These are phyloP conservation scores for Terebella lapidaria DNA, from an alignment of 2,888 invertebrate genomes.

Conservation along the genomic window DNA sequence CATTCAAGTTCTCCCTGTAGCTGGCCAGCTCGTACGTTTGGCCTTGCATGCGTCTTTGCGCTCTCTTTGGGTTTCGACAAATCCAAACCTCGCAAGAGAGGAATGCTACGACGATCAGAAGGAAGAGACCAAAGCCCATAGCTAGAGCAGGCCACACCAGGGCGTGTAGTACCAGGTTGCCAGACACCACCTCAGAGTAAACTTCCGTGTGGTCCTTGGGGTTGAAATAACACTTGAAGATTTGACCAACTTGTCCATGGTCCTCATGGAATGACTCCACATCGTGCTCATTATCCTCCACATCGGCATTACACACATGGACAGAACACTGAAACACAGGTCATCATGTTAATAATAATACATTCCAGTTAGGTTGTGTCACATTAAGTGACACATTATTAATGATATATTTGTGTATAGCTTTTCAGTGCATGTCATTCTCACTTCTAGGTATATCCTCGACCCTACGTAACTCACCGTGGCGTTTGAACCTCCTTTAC, in stretches of 20 bases:
- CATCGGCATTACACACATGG: neutral
- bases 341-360: neutral
- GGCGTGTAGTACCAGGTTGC: neutral
- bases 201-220: neutral
- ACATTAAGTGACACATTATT: neutral
- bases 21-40: neutral
- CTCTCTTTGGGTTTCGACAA: neutral
- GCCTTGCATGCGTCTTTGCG: neutral
- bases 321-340: slow-evolving; percentile 2
- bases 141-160: slow-evolving; percentile 5
- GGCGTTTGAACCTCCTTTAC: neutral
- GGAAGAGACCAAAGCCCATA: slow-evolving; percentile 7
- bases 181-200: neutral
- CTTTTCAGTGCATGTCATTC: too few relatives aligned
- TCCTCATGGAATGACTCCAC: neutral
- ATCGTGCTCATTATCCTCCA: neutral
- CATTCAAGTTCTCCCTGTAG: neutral
- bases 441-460: too few relatives aligned
- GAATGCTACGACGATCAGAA: slow-evolving; percentile 2
- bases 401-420: neutral
- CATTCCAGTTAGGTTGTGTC: neutral
- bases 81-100: slow-evolving; percentile 3
- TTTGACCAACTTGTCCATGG: neutral
- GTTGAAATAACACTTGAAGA: neutral
- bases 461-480: too few relatives aligned